Evolutionary conservation across 1,140 invertebrate genomes (phyloP).

Genomic region (Neuroterus valhalla): DNA sequence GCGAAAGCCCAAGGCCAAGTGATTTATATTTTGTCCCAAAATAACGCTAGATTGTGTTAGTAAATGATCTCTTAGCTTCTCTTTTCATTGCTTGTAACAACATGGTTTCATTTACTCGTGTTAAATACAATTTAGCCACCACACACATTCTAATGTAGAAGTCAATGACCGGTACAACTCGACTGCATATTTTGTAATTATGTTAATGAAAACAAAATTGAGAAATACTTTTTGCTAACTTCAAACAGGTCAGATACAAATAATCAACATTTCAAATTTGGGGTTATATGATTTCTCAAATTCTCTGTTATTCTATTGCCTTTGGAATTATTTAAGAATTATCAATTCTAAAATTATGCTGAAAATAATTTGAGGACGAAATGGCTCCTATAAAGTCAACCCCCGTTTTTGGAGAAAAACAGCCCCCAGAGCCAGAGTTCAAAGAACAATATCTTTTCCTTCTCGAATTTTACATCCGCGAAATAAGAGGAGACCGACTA

Average conservation of each 20-base stretch:
- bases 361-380: not conserved
- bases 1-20: not conserved
- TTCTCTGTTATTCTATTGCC: not conserved
- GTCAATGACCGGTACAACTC: not conserved
- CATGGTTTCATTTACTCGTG: not conserved
- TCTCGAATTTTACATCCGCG: constrained; percentile 65
- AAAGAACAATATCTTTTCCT: constrained; percentile 67
- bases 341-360: not conserved
- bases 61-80: not conserved
- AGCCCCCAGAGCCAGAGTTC: not conserved
- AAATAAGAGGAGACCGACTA: constrained; percentile 59
- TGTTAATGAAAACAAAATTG: constrained; percentile 1
- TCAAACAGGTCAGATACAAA: not conserved
- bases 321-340: not conserved
- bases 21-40: not conserved
- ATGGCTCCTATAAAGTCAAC: constrained; percentile 18
- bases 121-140: constrained; percentile 15
- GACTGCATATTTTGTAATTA: not conserved
- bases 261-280: not conserved
- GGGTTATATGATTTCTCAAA: not conserved
- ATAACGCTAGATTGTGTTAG: not conserved
- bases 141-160: not conserved
- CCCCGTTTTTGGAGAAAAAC: constrained; percentile 19
- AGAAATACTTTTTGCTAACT: not conserved
- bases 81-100: not conserved